Evolutionary conservation across 1,140 invertebrate genomes (phyloP).

Genomic region (Paralvinella palmiformis): DNA sequence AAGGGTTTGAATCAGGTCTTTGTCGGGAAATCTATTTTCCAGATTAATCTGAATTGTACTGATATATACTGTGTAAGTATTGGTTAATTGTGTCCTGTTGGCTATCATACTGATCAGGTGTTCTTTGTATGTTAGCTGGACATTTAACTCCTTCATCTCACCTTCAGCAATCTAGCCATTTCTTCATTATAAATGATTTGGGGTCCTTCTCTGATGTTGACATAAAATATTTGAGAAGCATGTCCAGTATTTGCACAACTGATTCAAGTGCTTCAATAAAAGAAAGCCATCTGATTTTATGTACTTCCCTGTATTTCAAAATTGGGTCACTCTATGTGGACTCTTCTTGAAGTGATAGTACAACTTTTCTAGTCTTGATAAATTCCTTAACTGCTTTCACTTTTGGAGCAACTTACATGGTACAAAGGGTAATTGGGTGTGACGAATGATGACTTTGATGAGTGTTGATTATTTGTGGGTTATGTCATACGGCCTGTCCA

Average conservation of each 20-base stretch:
- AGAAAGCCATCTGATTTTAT: neutral
- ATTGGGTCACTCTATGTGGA: too few species aligned
- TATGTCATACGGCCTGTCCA: neutral
- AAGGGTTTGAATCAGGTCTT: too few species aligned
- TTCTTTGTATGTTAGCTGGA: too few species aligned
- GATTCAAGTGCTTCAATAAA: neutral
- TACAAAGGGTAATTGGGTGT: neutral
- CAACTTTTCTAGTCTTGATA: too few species aligned
- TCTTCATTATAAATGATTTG: neutral
- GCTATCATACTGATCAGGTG: too few species aligned
- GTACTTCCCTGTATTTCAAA: neutral
- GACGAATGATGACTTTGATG: neutral
- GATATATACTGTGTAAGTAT: too few species aligned
- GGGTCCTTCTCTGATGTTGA: neutral
- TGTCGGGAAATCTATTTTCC: too few species aligned
- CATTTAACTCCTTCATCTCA: too few species aligned
- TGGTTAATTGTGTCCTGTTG: too few species aligned
- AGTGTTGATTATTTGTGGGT: neutral
- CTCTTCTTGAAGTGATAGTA: too few species aligned
- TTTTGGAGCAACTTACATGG: neutral
- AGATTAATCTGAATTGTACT: too few species aligned
- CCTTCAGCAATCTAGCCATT: too few species aligned
- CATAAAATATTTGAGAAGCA: neutral
- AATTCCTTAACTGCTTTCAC: neutral
- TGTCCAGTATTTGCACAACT: neutral